Evolutionary conservation across 1,140 invertebrate species (phyloP).

Genomic region (Xylocopa sonorina): DNA sequence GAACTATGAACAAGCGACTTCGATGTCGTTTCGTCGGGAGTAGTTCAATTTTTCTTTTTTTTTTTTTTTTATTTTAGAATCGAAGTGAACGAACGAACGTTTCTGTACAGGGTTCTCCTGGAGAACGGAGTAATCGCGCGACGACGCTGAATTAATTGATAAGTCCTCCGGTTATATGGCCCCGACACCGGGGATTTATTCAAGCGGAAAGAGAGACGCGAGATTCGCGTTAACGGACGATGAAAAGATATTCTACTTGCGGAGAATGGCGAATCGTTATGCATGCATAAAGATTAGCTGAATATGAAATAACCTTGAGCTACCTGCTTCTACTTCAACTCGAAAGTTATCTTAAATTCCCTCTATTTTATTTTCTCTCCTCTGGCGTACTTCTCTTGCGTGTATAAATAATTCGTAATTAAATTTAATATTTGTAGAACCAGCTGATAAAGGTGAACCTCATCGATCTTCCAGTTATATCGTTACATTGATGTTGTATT

Average conservation of each 20-base stretch:
- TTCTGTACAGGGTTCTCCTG: not conserved
- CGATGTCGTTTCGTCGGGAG: not conserved
- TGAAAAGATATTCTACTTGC: conserved; percentile 1
- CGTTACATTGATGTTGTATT: too few species aligned
- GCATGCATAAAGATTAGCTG: not conserved
- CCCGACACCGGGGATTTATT: not conserved
- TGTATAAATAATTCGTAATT: too few species aligned
- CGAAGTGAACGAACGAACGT: not conserved
- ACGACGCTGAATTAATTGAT: not conserved
- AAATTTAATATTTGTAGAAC: too few species aligned
- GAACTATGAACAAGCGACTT: not conserved
- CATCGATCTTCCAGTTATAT: too few species aligned
- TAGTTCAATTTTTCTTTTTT: too few species aligned
- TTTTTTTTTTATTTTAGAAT: too few species aligned
- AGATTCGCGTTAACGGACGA: not conserved
- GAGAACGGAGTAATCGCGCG: not conserved
- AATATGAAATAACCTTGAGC: not conserved
- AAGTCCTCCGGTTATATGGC: not conserved
- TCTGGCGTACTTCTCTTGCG: too few species aligned
- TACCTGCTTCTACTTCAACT: not conserved
- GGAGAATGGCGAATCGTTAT: not conserved
- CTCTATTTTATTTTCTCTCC: too few species aligned
- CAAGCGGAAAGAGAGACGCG: not conserved
- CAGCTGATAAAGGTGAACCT: not conserved
- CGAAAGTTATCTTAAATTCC: too few species aligned